A percentile compares a stretch with the other conserved stretches of the same genome.
Conservation (phyloP, 2,113 vertebrate species). For the Vulpes lagopus region DNA sequence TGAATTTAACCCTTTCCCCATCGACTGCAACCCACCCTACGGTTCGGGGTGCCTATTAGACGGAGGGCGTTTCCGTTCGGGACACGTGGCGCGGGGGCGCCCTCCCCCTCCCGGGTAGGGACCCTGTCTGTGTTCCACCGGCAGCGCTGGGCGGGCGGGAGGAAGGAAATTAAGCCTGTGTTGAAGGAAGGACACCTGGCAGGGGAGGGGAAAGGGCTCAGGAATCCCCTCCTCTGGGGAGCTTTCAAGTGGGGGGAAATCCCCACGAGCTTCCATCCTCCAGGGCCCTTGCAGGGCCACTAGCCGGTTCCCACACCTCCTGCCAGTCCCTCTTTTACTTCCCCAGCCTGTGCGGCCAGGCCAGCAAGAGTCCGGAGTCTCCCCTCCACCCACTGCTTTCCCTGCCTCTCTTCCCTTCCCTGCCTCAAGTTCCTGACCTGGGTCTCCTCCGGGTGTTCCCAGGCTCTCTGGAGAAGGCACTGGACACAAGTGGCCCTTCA, state of each 20-base stretch:
- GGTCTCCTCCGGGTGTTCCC: not conserved
- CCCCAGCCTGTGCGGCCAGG: not conserved
- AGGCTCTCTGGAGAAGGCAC: not conserved
- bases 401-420: not conserved
- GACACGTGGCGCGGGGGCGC: not conserved
- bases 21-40: not conserved
- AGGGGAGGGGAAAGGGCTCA: constrained; percentile 54
- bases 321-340: not conserved
- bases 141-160: constrained; percentile 10
- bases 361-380: not conserved
- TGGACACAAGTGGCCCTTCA: not conserved
- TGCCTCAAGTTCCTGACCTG: not conserved
- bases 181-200: constrained; percentile 81
- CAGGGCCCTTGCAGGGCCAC: not conserved
- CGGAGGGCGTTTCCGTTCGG: not conserved
- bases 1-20: constrained; percentile 19
- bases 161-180: constrained; percentile 75
- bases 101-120: not conserved
- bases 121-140: not conserved
- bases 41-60: not conserved
- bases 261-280: constrained; percentile 48
- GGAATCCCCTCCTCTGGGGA: constrained; percentile 72
- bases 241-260: constrained; percentile 72
- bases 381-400: not conserved
- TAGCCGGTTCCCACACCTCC: not conserved